Evolutionary conservation across 2,113 vertebrate genomes (phyloP), one percentile per base, ranked within the genome.

Genomic region (Heptranchias perlo): DNA sequence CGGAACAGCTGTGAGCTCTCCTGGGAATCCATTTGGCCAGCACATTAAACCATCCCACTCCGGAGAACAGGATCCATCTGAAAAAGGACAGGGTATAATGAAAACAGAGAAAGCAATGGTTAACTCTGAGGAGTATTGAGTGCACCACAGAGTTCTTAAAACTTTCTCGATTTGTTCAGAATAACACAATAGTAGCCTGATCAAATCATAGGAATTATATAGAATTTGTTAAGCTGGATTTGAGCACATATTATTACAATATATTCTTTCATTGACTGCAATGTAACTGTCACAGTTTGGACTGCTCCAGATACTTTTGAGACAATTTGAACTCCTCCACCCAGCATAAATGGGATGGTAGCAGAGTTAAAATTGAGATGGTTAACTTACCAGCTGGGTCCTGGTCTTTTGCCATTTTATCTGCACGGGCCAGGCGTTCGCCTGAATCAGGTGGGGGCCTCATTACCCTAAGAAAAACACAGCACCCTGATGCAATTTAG

Each of bases 1-100:
- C 18, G 98, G 97, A 7, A 98, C 97, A 96, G 97, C 98, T 31
- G 97, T 97, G 1, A 97, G 97, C 96, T 97, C 97, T 47, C 98
- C 98, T 16, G 97, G 97, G 54, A 97, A 97, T 11, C 98, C 98
- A 96, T 97, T 97, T 64, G 98, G 98, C 98, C 98, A 99, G 96
- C 98, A 99, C 58, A 98, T 98, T 16, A 99, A 97, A 95, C 98
- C 98, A 52, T 99, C 98, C 98, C 98, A 99, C 97, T 98, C 98
- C 91, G 98, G 98, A 96, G 98, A 97, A 96, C 98, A 99, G 92
- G 96, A 96, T 21, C 98, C 98, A 96, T 98, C 98, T 98, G 96
- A 54, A 97, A 61, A 96, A 96, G 0, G 1, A 96, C 84, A 96
- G 96, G 96, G 54, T 95, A 35, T 35, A 14, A 52, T 69, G 0